These are phyloP conservation scores for Oscheius myriophilus DNA, from an alignment of 2,888 invertebrate species.

Conservation along the genomic window DNA sequence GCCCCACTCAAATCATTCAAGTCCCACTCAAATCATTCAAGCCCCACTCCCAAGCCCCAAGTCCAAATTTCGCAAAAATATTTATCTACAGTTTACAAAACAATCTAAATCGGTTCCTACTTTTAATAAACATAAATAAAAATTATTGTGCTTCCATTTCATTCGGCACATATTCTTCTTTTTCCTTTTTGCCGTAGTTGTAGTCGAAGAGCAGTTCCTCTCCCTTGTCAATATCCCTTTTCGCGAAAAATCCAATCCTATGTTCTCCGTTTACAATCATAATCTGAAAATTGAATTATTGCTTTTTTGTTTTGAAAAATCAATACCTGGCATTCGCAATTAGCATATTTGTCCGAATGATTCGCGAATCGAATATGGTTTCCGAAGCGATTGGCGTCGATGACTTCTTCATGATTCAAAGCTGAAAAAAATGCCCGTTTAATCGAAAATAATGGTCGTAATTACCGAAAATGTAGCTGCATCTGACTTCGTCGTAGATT, in stretches of 20 bases:
- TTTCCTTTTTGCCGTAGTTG: slow-evolving; percentile 85
- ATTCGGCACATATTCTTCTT: slow-evolving; percentile 88
- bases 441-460: background rate
- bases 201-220: slow-evolving; percentile 99
- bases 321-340: slow-evolving; percentile 84
- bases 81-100: too few relatives aligned
- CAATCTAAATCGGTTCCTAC: too few relatives aligned
- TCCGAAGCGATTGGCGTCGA: slow-evolving; percentile 97
- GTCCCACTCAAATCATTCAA: too few relatives aligned
- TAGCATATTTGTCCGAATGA: slow-evolving; percentile 94
- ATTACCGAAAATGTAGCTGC: slow-evolving; percentile 88
- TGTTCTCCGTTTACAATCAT: slow-evolving; percentile 77
- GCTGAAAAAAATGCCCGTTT: slow-evolving; percentile 42
- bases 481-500: slow-evolving; percentile 99
- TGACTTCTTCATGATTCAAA: slow-evolving; percentile 76
- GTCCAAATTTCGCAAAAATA: too few relatives aligned
- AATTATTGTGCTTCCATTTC: too few relatives aligned
- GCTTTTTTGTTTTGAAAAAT: too few relatives aligned
- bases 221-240: slow-evolving; percentile 91
- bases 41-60: too few relatives aligned
- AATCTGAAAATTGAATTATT: slow-evolving; percentile 24
- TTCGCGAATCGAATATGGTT: slow-evolving; percentile 99
- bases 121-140: too few relatives aligned
- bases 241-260: slow-evolving; percentile 89
- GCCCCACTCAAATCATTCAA: too few relatives aligned